Conservation (phyloP, 37 sponge, comb jelly and placozoan genomes). For the Cliona cf. orientalis region DNA sequence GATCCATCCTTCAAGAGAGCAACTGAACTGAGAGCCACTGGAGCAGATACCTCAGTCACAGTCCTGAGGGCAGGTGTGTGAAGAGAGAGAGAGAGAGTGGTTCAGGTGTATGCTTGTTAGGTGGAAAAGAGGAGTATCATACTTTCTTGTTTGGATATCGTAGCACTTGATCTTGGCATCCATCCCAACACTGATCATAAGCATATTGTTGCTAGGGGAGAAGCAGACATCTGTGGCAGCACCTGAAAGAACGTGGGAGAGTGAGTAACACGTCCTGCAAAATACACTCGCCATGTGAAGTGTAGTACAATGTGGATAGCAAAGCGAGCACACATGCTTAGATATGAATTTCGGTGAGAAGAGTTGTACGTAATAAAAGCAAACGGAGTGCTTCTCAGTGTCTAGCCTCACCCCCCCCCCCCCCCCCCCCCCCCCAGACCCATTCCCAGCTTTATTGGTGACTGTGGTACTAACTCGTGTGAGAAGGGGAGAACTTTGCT, state of each 20-base stretch:
- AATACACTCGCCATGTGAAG: too few species aligned
- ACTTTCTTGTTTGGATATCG: conserved; percentile 82
- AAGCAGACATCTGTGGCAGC: conserved; percentile 69
- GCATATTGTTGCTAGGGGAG: conserved; percentile 78
- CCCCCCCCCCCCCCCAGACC: background rate
- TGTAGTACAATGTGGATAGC: too few species aligned
- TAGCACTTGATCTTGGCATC: conserved; percentile 60
- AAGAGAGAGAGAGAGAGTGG: background rate
- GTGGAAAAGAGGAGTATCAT: background rate
- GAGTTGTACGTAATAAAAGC: too few species aligned
- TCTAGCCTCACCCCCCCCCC: background rate
- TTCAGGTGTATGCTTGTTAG: too few species aligned
- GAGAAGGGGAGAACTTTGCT: conserved; percentile 46
- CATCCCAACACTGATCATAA: conserved; percentile 72
- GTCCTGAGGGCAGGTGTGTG: conserved; percentile 24
- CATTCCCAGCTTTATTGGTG: background rate
- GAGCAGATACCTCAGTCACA: conserved; percentile 48
- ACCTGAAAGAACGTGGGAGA: conserved; percentile 14
- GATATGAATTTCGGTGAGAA: too few species aligned
- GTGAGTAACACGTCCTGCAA: background rate
- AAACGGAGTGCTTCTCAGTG: background rate
- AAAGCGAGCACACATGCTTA: too few species aligned
- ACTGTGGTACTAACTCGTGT: conserved; percentile 24
- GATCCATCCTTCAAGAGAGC: conserved; percentile 63
- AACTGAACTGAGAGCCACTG: conserved; percentile 58